Percentiles rank a stretch among this genome's conserved stretches.
These are phyloP conservation scores for Coelogynopora nodosa DNA, from an alignment of 2,888 invertebrate species.

Conservation along the genomic window DNA sequence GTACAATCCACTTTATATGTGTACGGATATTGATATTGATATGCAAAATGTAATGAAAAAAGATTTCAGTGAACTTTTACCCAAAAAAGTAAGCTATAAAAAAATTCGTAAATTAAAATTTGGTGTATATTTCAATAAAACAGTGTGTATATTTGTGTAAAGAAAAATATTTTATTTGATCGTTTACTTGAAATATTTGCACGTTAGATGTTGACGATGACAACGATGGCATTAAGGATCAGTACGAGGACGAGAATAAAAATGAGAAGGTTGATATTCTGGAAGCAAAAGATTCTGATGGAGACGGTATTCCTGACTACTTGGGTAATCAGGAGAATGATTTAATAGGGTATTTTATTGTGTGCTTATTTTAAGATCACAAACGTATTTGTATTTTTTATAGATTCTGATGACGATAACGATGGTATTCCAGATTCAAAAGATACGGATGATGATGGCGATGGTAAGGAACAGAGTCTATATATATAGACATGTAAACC, in stretches of 20 bases:
- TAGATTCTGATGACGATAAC: slow-evolving; percentile 48
- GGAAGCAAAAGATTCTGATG: slow-evolving; percentile 49
- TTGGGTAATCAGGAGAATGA: slow-evolving; percentile 34
- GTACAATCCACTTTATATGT: too few relatives aligned
- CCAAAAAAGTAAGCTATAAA: too few relatives aligned
- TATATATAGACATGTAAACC: too few relatives aligned
- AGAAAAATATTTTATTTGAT: too few relatives aligned
- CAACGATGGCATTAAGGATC: slow-evolving; percentile 50
- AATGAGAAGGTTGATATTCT: slow-evolving; percentile 49
- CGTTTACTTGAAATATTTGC: slow-evolving; percentile 35
- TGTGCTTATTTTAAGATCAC: not conserved
- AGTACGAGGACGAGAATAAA: slow-evolving; percentile 51
- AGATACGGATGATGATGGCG: slow-evolving; percentile 48
- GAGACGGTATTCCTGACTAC: slow-evolving; percentile 54
- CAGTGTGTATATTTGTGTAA: too few relatives aligned
- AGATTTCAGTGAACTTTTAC: too few relatives aligned
- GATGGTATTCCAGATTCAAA: slow-evolving; percentile 51
- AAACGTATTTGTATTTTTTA: slow-evolving; percentile 52
- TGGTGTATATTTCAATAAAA: too few relatives aligned
- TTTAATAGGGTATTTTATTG: too few relatives aligned
- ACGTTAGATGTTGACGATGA: slow-evolving; percentile 50
- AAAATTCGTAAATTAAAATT: too few relatives aligned
- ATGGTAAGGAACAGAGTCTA: too few relatives aligned
- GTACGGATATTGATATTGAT: too few relatives aligned
- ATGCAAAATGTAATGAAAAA: too few relatives aligned